phyloP scores from a whole-genome alignment of 2,113 vertebrate genomes.

The Corvus cornix region DNA sequence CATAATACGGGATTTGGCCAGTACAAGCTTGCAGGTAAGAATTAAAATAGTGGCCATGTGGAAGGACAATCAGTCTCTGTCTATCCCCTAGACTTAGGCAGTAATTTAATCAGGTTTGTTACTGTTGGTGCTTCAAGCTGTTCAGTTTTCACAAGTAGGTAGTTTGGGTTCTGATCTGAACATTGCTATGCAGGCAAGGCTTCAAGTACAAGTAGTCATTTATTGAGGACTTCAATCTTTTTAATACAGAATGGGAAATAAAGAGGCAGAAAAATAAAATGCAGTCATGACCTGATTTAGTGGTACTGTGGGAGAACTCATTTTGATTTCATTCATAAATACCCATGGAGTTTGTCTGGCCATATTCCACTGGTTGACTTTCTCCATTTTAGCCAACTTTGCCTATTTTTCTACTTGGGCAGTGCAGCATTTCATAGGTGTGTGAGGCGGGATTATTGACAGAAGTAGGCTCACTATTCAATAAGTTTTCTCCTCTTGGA shows the following conservation, averaged over 20 bases:
- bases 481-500: neutral
- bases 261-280: neutral
- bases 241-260: neutral
- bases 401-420: neutral
- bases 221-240: neutral
- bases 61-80: conserved; percentile 64
- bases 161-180: conserved; percentile 45
- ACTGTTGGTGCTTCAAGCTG: conserved; percentile 71
- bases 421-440: neutral
- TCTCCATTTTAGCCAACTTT: neutral
- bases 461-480: neutral
- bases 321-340: neutral
- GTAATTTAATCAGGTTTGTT: conserved; percentile 73
- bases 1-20: conserved; percentile 69
- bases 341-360: neutral
- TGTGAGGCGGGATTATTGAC: neutral
- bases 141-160: conserved; percentile 66
- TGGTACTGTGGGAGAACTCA: neutral
- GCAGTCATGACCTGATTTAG: neutral
- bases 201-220: conserved; percentile 16
- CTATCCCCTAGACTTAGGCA: conserved; percentile 44
- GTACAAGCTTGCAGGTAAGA: conserved; percentile 65
- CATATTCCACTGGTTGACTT: neutral
- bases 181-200: conserved; percentile 46
- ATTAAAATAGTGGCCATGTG: conserved; percentile 70